Evolutionary conservation across 2,797 vertebrate genomes (phyloP), one percentile per base, ranked within the genome.

Genomic region (Takifugu ocellatus): DNA sequence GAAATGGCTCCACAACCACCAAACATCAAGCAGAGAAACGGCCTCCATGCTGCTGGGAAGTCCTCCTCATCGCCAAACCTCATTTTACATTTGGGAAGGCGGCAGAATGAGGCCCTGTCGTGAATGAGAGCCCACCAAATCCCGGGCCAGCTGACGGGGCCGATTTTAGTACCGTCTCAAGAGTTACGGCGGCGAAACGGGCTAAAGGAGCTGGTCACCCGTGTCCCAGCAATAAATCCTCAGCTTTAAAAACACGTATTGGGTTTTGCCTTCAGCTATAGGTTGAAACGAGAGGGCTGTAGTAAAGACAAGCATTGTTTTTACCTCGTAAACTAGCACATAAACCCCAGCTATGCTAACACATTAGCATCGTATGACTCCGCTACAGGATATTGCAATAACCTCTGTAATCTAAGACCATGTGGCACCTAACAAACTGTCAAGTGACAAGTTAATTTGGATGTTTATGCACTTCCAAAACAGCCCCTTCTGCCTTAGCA

Each of bases 401-500:
- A 78, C 80, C 83, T 76, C 51, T 70, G 74, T 59, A 71, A 80
- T 74, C 65, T 8, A 58, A 72, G 61, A 42, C 68, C 64, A 59
- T 45, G 70, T 77, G 74, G 74, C 63, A 69, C 75, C 81, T 39
- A 67, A 82, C 72, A 68, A 83, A 75, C 79, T 66, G 60, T 77
- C 79, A 84, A 84, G 78, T 83, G 79, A 89, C 82, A 86, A 89
- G 82, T 90, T 89, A 54, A 90, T 91, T 91, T 89, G 84, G 70
- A 48, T 87, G 79, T 89, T 74, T 73, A 82, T 82, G 76, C 56
- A 62, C 82, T 66, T 74, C 78, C 77, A 75, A 81, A 86, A 84
- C 70, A 78, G 44, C 49, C 74, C 72, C 67, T 39, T 12, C 67
- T 62, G 39, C 62, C 36, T 51, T 59, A 54, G 43, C 57, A 44